A percentile compares a stretch with the other conserved stretches of the same genome.
These are phyloP conservation scores for Lycocerus yunnanus DNA, from an alignment of 2,888 invertebrate genomes.

Conservation along the genomic window DNA sequence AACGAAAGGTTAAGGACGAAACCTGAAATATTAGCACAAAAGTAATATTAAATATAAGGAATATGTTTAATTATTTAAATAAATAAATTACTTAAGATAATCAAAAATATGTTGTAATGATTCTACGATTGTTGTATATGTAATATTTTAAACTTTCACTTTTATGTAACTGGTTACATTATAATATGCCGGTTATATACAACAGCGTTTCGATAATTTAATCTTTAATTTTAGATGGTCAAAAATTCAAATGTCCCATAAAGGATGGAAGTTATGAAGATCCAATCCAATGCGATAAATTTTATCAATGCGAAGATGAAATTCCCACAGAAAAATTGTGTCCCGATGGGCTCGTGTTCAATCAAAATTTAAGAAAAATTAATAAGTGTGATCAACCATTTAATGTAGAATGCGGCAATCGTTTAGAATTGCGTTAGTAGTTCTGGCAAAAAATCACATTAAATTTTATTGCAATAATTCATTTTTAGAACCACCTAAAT, in stretches of 20 bases:
- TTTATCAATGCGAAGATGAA: slow-evolving; percentile 78
- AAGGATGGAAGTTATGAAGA: slow-evolving; percentile 85
- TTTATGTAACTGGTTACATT: slow-evolving; percentile 21
- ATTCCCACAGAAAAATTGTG: slow-evolving; percentile 75
- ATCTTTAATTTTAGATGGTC: slow-evolving; percentile 48
- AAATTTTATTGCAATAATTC: neutral
- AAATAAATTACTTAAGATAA: slow-evolving; percentile 9
- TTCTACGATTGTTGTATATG: slow-evolving; percentile 2
- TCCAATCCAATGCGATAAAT: slow-evolving; percentile 83
- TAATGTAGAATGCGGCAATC: slow-evolving; percentile 89
- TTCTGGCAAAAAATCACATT: neutral
- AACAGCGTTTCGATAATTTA: slow-evolving; percentile 6
- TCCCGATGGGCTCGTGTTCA: slow-evolving; percentile 88
- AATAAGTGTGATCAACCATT: slow-evolving; percentile 93
- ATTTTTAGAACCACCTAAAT: slow-evolving; percentile 76
- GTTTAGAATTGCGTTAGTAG: slow-evolving; percentile 84
- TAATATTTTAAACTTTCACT: slow-evolving; percentile 26
- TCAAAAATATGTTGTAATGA: slow-evolving; percentile 13
- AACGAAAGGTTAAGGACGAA: slow-evolving; percentile 12
- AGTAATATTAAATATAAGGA: neutral
- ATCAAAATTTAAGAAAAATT: slow-evolving; percentile 80
- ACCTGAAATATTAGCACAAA: neutral
- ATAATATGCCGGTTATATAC: slow-evolving; percentile 6
- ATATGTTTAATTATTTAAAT: slow-evolving; percentile 3
- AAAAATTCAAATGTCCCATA: slow-evolving; percentile 77